A percentile compares a stretch with the other conserved stretches of the same genome.
Conservation (phyloP, 2,888 invertebrate genomes). For the Chirona hameri region DNA sequence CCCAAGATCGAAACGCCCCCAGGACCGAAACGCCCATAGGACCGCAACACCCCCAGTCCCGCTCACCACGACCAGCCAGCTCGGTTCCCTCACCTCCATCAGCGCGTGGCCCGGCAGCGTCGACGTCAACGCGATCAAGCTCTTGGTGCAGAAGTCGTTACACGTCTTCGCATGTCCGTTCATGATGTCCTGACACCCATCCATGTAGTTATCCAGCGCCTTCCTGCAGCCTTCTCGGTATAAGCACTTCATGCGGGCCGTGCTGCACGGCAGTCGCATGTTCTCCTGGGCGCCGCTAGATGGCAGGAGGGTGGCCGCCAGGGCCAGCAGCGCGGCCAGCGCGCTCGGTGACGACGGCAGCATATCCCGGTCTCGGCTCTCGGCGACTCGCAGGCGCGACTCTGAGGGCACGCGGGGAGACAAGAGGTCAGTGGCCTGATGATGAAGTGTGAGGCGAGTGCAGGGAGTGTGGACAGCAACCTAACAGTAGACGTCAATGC, state of each 20-base stretch:
- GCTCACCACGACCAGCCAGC: no score
- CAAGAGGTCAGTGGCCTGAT: no score
- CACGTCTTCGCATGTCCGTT: conserved; percentile 55
- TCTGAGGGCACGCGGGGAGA: no score
- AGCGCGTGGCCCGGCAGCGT: conserved; percentile 74
- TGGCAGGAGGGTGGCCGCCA: conserved; percentile 10
- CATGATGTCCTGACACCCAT: conserved; percentile 66
- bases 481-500: no score
- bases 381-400: neutral
- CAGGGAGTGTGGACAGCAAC: no score
- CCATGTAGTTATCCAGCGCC: conserved; percentile 71
- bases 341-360: neutral
- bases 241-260: conserved; percentile 66
- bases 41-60: no score
- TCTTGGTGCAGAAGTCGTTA: conserved; percentile 68
- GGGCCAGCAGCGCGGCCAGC: conserved; percentile 1
- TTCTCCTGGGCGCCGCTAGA: neutral
- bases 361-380: neutral
- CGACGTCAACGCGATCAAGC: conserved; percentile 72
- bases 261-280: conserved; percentile 35
- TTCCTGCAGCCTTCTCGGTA: conserved; percentile 71
- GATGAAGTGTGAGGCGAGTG: no score
- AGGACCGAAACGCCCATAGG: no score
- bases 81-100: conserved; percentile 60
- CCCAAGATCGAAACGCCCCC: no score